A percentile compares a stretch with the other conserved stretches of the same genome.
phyloP scores from a whole-genome alignment of 2,113 vertebrate genomes.

The Corythornis cristatus region DNA sequence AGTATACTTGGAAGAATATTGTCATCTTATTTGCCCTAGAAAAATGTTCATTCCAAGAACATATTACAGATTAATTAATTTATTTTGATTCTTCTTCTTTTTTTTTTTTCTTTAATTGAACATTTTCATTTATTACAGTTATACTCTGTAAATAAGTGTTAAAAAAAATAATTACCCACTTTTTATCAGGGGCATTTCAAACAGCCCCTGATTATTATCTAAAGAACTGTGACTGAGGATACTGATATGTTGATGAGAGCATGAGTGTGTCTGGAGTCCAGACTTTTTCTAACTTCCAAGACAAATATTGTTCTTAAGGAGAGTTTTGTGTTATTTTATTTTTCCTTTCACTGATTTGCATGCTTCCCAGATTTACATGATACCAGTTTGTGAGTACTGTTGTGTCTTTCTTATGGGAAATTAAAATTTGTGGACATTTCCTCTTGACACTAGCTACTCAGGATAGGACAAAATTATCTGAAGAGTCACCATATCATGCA shows the following conservation, averaged over 20 bases:
- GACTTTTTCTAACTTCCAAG: neutral
- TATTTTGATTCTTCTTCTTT: neutral
- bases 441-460: neutral
- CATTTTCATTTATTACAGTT: neutral
- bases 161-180: neutral
- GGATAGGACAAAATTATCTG: neutral
- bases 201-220: neutral
- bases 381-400: neutral
- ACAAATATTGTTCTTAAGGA: neutral
- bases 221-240: fast-evolving
- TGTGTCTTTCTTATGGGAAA: neutral
- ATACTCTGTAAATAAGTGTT: neutral
- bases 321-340: neutral
- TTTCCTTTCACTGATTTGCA: neutral
- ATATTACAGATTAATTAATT: neutral
- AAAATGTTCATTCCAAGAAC: neutral
- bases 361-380: neutral
- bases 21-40: neutral
- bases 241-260: neutral
- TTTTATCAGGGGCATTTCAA: neutral
- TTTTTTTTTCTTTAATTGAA: neutral
- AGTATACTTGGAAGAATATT: neutral
- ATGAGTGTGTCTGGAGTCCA: neutral
- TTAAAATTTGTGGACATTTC: neutral
- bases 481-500: neutral